Evolutionary conservation across 2,113 vertebrate species (phyloP).

Genomic region (Myiopsitta monachus): DNA sequence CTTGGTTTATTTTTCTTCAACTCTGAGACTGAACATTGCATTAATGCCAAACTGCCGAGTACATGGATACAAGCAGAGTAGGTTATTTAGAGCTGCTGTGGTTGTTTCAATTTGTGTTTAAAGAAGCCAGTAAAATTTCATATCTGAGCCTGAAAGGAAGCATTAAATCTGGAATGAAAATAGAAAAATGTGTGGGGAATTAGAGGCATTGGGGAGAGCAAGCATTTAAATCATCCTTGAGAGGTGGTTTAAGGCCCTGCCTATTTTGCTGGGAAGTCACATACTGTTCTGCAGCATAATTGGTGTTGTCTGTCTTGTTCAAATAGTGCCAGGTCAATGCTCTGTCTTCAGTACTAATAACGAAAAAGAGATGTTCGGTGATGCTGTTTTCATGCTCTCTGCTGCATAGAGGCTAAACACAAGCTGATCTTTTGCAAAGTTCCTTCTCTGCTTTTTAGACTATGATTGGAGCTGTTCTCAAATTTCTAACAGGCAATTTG

Average conservation of each 20-base stretch:
- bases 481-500: background rate
- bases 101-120: constrained; percentile 14
- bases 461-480: background rate
- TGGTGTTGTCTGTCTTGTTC: background rate
- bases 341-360: background rate
- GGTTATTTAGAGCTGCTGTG: background rate
- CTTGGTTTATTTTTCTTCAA: background rate
- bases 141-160: background rate
- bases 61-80: background rate
- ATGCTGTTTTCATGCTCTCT: background rate
- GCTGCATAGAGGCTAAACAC: background rate
- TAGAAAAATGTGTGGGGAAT: background rate
- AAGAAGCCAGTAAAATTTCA: background rate
- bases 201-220: background rate
- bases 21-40: background rate
- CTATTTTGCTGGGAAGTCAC: background rate
- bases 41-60: background rate
- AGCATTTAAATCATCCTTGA: background rate
- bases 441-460: background rate
- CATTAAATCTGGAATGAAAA: background rate
- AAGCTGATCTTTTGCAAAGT: background rate
- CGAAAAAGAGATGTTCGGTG: background rate
- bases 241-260: background rate
- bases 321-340: background rate
- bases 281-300: background rate